Conservation (phyloP, 23 tunicate species). For the Ciona savignyi region DNA sequence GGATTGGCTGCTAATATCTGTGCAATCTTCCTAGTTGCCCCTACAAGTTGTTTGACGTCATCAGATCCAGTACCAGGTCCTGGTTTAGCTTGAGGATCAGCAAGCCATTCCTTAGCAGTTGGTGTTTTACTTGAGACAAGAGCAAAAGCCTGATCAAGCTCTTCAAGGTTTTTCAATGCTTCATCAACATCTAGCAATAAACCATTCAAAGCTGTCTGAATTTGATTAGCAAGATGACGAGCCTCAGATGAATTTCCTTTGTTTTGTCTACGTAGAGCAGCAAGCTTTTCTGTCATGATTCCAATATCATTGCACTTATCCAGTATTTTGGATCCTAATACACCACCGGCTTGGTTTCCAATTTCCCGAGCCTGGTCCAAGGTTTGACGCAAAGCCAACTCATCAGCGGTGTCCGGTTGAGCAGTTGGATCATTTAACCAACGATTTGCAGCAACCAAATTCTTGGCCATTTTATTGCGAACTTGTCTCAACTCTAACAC, state of each 20-base stretch:
- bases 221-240: constrained; percentile 29
- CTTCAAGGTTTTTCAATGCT: no score
- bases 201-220: constrained; percentile 39
- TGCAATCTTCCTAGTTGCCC: no score
- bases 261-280: constrained; percentile 47
- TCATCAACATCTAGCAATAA: no score
- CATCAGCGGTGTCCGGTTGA: constrained; percentile 56
- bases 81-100: no score
- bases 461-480: constrained; percentile 53
- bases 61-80: no score
- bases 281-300: constrained; percentile 38
- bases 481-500: constrained; percentile 39
- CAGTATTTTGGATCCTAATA: constrained; percentile 24
- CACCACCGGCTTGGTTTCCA: constrained; percentile 53
- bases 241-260: constrained; percentile 84
- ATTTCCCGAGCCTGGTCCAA: constrained; percentile 68
- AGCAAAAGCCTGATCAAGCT: no score
- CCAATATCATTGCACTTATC: constrained; percentile 35
- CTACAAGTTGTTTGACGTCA: no score
- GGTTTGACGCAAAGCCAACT: constrained; percentile 40
- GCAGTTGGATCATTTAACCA: constrained; percentile 86
- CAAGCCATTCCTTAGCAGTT: no score
- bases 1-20: no score
- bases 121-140: no score
- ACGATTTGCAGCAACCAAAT: constrained; percentile 41